Conservation (phyloP, 2,113 vertebrate species). For the Pachyramphus minor region DNA sequence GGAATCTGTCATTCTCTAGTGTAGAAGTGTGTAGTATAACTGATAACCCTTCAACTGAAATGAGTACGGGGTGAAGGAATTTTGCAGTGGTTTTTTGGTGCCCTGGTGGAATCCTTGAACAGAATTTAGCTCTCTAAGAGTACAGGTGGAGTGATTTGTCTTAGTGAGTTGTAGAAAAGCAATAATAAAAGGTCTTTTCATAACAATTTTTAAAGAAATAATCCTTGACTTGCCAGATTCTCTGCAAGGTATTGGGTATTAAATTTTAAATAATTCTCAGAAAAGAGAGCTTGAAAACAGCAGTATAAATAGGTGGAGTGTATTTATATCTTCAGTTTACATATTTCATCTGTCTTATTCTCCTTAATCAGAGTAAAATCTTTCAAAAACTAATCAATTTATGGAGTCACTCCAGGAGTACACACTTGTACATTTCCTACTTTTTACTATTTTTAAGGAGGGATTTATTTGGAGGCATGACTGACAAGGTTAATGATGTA, state of each 20-base stretch:
- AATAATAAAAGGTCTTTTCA: background rate
- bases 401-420: background rate
- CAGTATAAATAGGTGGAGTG: background rate
- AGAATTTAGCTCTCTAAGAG: background rate
- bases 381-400: slow-evolving; percentile 16
- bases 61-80: background rate
- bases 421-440: background rate
- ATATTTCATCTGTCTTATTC: background rate
- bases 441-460: background rate
- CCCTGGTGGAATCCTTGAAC: accelerated
- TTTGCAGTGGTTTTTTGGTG: background rate
- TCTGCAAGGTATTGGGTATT: background rate
- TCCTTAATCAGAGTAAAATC: slow-evolving; percentile 26
- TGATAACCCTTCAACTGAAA: background rate
- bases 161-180: background rate
- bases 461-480: slow-evolving; percentile 4
- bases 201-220: background rate
- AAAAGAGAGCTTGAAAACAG: background rate
- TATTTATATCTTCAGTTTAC: background rate
- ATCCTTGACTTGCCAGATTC: background rate
- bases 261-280: background rate
- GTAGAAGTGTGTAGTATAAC: background rate
- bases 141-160: background rate
- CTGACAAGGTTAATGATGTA: background rate
- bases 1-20: background rate